Base-by-base conservation (phyloP, 2,113 vertebrate genomes). In the Talpa occidentalis region DNA sequence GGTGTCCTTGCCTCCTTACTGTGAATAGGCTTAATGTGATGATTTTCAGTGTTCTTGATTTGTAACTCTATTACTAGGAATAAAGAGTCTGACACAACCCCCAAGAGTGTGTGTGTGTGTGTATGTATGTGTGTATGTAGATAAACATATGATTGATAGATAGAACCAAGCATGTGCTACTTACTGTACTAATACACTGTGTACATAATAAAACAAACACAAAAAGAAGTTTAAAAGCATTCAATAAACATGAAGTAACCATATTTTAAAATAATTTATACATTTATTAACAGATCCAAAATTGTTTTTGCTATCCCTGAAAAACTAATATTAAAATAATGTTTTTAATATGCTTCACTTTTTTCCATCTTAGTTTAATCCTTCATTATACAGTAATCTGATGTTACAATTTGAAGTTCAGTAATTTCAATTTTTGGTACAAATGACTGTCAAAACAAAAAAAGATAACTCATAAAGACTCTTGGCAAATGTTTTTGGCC, bases 241-340 rank as follows among this genome's bases (percentile, higher is more conserved):
- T 5, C 35, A 80, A 56, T 69, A 76, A 66, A 73, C 11, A 40
- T 81, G 6, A 81, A 91, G 49, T 90, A 87, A 49, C 15, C 24
- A 12, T 66, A 40, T 26, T 90, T 84, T 21, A 37, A 79, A 91
- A 77, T 89, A 77, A 35, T 76, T 22, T 56, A 47, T 87, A 66
- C 78, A 66, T 78, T 70, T 62, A 69, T 76, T 94, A 90, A 91
- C 3, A 80, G 14, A 4, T 42, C 35, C 8, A 77, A 89, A 87
- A 79, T 78, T 40, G 5, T 90, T 86, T 93, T 94, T 83, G 21
- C 52, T 92, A 78, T 90, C 70, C 72, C 15, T 86, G 44, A 92
- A 91, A 90, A 67, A 62, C 44, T 52, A 74, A 69, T 35, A 82
- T 87, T 37, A 90, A 67, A 69, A 37, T 52, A 74, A 69, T 35